phyloP scores from a whole-genome alignment of 2,113 vertebrate species.

The Craseonycteris thonglongyai region DNA sequence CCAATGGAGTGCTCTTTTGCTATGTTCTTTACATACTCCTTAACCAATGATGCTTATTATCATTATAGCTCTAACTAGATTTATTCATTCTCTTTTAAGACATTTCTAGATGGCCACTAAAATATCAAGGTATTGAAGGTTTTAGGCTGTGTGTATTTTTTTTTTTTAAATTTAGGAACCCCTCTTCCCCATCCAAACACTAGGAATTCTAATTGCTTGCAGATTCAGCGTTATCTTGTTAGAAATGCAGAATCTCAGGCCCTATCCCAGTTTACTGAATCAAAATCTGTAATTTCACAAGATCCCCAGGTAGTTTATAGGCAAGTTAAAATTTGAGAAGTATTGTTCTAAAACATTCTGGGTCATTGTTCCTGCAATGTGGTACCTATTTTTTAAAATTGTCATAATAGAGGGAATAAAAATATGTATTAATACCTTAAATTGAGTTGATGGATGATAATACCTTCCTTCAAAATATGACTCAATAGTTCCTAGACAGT shows the following conservation, averaged over 20 bases:
- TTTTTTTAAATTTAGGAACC: background rate
- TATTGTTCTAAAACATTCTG: background rate
- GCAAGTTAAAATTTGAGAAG: conserved; percentile 1
- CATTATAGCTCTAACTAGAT: background rate
- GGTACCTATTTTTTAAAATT: background rate
- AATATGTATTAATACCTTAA: background rate
- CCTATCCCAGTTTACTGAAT: background rate
- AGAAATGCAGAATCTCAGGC: background rate
- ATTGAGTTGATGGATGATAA: background rate
- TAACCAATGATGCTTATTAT: background rate
- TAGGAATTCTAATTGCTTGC: background rate
- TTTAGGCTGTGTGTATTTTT: background rate
- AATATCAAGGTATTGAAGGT: background rate
- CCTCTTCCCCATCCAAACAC: background rate
- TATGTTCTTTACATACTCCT: background rate
- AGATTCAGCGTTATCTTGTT: background rate
- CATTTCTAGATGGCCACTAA: background rate
- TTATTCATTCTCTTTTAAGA: background rate
- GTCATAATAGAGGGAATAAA: background rate
- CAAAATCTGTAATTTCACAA: background rate
- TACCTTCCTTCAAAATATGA: background rate
- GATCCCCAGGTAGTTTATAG: background rate
- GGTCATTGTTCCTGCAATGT: background rate
- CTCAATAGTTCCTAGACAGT: background rate
- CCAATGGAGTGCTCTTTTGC: background rate